A percentile compares a stretch with the other conserved stretches of the same genome.
Evolutionary conservation across 2,888 invertebrate genomes (phyloP).

Genomic region (Byasa hedistus): DNA sequence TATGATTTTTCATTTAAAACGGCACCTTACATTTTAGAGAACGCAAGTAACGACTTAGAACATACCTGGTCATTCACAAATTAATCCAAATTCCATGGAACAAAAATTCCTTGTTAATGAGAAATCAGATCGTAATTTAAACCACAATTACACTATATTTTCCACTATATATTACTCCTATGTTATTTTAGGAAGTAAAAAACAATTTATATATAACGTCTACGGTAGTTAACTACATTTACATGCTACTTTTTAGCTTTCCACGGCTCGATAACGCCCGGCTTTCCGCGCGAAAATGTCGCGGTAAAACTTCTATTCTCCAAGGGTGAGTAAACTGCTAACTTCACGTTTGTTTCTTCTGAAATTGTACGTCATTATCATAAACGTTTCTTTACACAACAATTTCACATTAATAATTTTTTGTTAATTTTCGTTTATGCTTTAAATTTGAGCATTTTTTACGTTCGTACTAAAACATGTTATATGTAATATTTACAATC

Average conservation of each 20-base stretch:
- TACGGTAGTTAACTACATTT: slow-evolving; percentile 44
- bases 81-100: slow-evolving; percentile 59
- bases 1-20: slow-evolving; percentile 33
- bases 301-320: slow-evolving; percentile 72
- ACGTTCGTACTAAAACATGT: not conserved
- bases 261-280: slow-evolving; percentile 79
- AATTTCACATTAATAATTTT: not conserved
- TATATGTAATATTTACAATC: not conserved
- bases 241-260: slow-evolving; percentile 67
- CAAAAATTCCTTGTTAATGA: slow-evolving; percentile 58
- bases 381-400: slow-evolving; percentile 45
- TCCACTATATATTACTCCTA: slow-evolving; percentile 46
- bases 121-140: slow-evolving; percentile 46
- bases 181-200: slow-evolving; percentile 34
- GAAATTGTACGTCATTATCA: slow-evolving; percentile 62
- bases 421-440: not conserved
- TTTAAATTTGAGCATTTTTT: not conserved
- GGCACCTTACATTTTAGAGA: slow-evolving; percentile 43
- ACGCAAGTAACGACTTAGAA: slow-evolving; percentile 42
- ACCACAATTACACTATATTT: slow-evolving; percentile 48
- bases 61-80: slow-evolving; percentile 78
- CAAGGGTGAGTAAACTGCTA: slow-evolving; percentile 55
- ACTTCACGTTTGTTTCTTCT: slow-evolving; percentile 78
- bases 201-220: slow-evolving; percentile 34
- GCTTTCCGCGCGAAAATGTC: slow-evolving; percentile 81